Conservation (phyloP, 1,140 invertebrate genomes). For the Chymomyza costata region DNA sequence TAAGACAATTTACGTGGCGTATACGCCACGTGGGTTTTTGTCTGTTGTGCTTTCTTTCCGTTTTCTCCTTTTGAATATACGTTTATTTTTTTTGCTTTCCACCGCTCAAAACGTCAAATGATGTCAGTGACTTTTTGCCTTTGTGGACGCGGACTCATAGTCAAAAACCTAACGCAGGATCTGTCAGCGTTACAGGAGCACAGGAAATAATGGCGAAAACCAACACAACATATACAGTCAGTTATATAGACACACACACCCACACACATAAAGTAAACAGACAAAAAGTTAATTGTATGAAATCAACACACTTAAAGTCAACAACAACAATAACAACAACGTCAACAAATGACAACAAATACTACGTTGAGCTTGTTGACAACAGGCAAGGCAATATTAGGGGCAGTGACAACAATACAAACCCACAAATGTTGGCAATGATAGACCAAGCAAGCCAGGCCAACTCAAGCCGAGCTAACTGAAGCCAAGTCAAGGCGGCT, state of each 20-base stretch:
- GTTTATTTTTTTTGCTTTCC: constrained; percentile 7
- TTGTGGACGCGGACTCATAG: too few relatives aligned
- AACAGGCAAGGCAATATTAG: constrained; percentile 66
- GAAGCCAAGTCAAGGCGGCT: too few relatives aligned
- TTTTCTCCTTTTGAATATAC: not conserved
- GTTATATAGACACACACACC: too few relatives aligned
- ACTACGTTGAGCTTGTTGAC: constrained; percentile 59
- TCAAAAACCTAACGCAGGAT: too few relatives aligned
- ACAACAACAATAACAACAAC: constrained; percentile 44
- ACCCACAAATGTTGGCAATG: constrained; percentile 9
- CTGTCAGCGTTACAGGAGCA: constrained; percentile 5
- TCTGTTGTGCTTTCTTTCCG: too few relatives aligned
- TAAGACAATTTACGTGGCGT: constrained; percentile 26
- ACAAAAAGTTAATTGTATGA: constrained; percentile 73
- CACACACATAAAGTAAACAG: constrained; percentile 56
- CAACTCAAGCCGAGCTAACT: too few relatives aligned
- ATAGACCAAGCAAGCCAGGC: too few relatives aligned
- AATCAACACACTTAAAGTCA: constrained; percentile 70
- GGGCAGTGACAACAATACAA: constrained; percentile 25
- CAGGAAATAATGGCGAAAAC: constrained; percentile 48
- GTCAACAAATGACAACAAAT: constrained; percentile 37
- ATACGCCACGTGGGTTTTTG: not conserved
- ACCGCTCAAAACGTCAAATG: constrained; percentile 30
- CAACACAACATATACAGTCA: too few relatives aligned
- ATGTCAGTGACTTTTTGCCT: constrained; percentile 33